A percentile compares a stretch with the other conserved stretches of the same genome.
Evolutionary conservation across 2,888 invertebrate genomes (phyloP).

Genomic region (Loripinus fragilis): DNA sequence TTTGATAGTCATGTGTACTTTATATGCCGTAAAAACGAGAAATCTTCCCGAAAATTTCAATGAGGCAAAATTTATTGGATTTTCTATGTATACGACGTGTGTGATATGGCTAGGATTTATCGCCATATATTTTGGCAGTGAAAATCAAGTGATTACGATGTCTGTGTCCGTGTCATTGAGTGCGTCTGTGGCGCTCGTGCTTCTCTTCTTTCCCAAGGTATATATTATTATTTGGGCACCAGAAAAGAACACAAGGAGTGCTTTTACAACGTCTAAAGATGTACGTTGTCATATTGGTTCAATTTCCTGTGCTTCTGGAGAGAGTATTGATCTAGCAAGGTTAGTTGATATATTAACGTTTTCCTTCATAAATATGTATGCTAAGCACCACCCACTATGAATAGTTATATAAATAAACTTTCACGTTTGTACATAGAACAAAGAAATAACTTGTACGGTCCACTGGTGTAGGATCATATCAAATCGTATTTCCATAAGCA

Average conservation of each 20-base stretch:
- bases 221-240: constrained; percentile 90
- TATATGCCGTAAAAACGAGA: constrained; percentile 91
- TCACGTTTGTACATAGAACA: too few species aligned
- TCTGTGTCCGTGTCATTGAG: constrained; percentile 90
- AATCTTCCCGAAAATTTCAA: constrained; percentile 99
- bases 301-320: constrained; percentile 75
- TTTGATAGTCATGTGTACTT: constrained; percentile 92
- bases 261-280: constrained; percentile 90
- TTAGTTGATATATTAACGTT: constrained; percentile 47
- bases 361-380: too few species aligned
- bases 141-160: constrained; percentile 86
- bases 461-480: too few species aligned
- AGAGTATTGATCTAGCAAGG: constrained; percentile 76
- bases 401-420: too few species aligned
- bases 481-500: too few species aligned
- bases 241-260: constrained; percentile 90
- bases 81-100: constrained; percentile 99
- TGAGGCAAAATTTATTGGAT: constrained; percentile 90
- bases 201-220: constrained; percentile 90
- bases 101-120: constrained; percentile 99
- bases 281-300: constrained; percentile 88
- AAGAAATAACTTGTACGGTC: too few species aligned
- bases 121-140: constrained; percentile 96
- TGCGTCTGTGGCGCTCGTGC: constrained; percentile 89
- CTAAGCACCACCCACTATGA: too few species aligned